Conservation (phyloP, 2,888 invertebrate genomes). For the Drosophila diplacantha region DNA sequence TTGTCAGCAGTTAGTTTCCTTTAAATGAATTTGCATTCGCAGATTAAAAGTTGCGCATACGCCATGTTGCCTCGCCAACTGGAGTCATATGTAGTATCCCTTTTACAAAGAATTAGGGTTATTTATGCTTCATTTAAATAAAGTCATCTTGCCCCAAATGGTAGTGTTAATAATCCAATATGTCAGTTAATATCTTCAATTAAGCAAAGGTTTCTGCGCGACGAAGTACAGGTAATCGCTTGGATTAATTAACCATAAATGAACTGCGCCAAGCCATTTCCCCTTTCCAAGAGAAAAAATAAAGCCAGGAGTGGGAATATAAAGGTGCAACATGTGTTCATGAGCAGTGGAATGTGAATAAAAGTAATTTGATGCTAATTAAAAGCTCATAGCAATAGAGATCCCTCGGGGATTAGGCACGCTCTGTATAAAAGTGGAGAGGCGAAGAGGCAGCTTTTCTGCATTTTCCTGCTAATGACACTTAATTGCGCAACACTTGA, state of each 20-base stretch:
- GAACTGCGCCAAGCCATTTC: constrained; percentile 13
- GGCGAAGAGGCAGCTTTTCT: constrained; percentile 2
- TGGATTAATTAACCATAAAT: constrained; percentile 36
- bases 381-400: constrained; percentile 45
- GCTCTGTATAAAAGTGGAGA: not conserved
- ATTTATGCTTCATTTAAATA: not conserved
- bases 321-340: constrained; percentile 36
- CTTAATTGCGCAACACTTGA: constrained; percentile 57
- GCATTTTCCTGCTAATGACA: constrained; percentile 53
- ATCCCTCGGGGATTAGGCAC: constrained; percentile 16
- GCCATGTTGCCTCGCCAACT: constrained; percentile 18
- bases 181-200: constrained; percentile 11
- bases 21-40: constrained; percentile 50
- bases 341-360: constrained; percentile 57
- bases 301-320: constrained; percentile 3
- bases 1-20: constrained; percentile 34
- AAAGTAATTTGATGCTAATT: constrained; percentile 69
- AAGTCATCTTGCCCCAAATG: not conserved
- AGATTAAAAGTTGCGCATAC: constrained; percentile 51
- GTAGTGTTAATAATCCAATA: constrained; percentile 9
- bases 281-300: not conserved
- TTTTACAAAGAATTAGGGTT: not conserved
- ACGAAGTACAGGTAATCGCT: constrained; percentile 12
- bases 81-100: not conserved
- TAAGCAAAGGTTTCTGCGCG: not conserved